These are phyloP conservation scores for Eupeodes latifasciatus DNA, from an alignment of 2,888 invertebrate species.

Conservation along the genomic window DNA sequence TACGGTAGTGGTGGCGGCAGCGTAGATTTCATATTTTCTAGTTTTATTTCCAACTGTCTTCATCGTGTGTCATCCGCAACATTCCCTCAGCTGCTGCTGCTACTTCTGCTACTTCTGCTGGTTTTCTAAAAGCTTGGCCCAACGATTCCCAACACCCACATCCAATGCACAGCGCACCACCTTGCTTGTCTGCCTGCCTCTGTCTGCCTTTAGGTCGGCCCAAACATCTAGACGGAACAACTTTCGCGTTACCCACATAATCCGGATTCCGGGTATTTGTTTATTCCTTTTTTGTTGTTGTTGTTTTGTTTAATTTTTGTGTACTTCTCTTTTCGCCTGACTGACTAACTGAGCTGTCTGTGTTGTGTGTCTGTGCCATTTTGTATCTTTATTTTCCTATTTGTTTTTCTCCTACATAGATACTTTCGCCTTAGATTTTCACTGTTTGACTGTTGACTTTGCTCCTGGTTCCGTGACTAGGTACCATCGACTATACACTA, in stretches of 20 bases:
- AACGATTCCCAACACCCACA: conserved; percentile 16
- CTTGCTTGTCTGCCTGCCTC: not conserved
- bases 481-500: not conserved
- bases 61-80: conserved; percentile 25
- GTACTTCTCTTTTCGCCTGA: conserved; percentile 61
- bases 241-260: conserved; percentile 73
- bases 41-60: conserved; percentile 38
- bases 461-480: conserved; percentile 61
- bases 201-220: conserved; percentile 1
- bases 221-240: conserved; percentile 59
- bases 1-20: not conserved
- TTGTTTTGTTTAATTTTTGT: conserved; percentile 59
- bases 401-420: conserved; percentile 10
- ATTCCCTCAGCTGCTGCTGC: conserved; percentile 4
- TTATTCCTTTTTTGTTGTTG: conserved; percentile 34
- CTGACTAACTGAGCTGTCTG: conserved; percentile 59
- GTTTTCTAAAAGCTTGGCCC: conserved; percentile 50
- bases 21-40: conserved; percentile 41
- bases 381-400: conserved; percentile 42
- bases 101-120: not conserved
- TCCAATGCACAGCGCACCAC: not conserved
- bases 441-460: conserved; percentile 73
- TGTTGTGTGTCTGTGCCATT: conserved; percentile 39
- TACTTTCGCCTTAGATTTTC: conserved; percentile 69
- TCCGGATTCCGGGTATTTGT: conserved; percentile 72